phyloP scores from a whole-genome alignment of 2,113 vertebrate genomes.

The Hyla sarda region DNA sequence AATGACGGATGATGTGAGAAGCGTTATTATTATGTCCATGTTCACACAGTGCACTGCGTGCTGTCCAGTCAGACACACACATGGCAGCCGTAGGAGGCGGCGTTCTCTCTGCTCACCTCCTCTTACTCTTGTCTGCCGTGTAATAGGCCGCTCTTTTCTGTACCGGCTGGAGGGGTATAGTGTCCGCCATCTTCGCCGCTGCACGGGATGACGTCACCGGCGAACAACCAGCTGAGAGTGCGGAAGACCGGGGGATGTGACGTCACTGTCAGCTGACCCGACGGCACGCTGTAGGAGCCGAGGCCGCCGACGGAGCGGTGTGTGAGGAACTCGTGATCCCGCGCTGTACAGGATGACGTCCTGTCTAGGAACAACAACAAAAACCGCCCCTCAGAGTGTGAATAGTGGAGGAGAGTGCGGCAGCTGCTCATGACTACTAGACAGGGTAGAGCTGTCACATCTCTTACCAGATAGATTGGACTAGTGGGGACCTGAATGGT shows the following conservation, averaged over 20 bases:
- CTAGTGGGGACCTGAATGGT: too few relatives aligned
- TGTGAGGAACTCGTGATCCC: too few relatives aligned
- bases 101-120: constrained; percentile 60
- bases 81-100: neutral
- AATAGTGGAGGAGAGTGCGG: neutral
- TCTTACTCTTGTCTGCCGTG: constrained; percentile 71
- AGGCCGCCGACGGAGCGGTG: neutral
- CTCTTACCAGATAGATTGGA: too few relatives aligned
- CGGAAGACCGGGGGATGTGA: constrained; percentile 29
- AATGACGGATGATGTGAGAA: neutral
- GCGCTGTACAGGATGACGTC: too few relatives aligned
- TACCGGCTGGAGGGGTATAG: constrained; percentile 73
- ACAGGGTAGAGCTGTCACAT: too few relatives aligned
- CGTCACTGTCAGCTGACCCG: constrained; percentile 54
- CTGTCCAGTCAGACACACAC: neutral
- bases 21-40: neutral
- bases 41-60: neutral
- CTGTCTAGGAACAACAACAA: too few relatives aligned
- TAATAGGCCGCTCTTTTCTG: constrained; percentile 73
- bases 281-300: neutral
- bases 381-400: neutral
- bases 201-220: constrained; percentile 46
- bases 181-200: constrained; percentile 74
- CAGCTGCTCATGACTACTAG: too few relatives aligned
- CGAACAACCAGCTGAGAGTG: constrained; percentile 15